Evolutionary conservation across 2,113 vertebrate genomes (phyloP), one percentile per base, ranked within the genome.

Genomic region (Hemicordylus capensis): DNA sequence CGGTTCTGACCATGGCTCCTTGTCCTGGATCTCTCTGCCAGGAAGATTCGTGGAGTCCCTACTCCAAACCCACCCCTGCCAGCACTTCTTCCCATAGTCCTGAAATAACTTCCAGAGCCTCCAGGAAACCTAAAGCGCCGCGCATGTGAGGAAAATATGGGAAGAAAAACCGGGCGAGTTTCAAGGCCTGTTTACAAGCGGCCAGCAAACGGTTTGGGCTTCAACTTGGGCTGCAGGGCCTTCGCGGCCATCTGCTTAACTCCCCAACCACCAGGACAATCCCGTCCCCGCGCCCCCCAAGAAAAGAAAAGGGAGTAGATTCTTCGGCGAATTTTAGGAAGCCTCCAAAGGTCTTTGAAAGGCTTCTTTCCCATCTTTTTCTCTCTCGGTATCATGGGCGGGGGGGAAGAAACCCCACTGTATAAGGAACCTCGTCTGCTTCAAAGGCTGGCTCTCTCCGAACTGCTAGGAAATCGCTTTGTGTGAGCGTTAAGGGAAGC

Each of bases 141-240:
- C 63, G 54, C 85, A 61, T 28, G 11, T 78, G 48, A 7, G 48
- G 3, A 2, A 81, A 89, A 63, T 51, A n/a, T 15, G 11, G 37
- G 56, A 56, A 39, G 51, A 4, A 78, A 86, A 91, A 90, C 89
- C 87, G 89, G 89, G 87, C 42, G 39, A 69, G 76, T 34, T 81
- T 37, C 28, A 51, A 85, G 87, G 92, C 88, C 89, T 89, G 48
- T 56, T 74, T 31, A 1, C 22, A 26, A 69, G 85, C 14, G 9
- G 48, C 28, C 82, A 89, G 72, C 83, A 78, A 80, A 78, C 8
- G 6, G 12, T 34, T 0, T 14, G 7, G 7, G 42, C 1, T 26
- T 3, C 77, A 22, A 61, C 42, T 58, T 26, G 22, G 1, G 10
- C 19, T 10, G 12, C 26, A 1, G 17, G 82, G 72, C 82, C 82